These are phyloP conservation scores for Heliconius ismenius DNA, from an alignment of 2,888 invertebrate species.

Conservation along the genomic window DNA sequence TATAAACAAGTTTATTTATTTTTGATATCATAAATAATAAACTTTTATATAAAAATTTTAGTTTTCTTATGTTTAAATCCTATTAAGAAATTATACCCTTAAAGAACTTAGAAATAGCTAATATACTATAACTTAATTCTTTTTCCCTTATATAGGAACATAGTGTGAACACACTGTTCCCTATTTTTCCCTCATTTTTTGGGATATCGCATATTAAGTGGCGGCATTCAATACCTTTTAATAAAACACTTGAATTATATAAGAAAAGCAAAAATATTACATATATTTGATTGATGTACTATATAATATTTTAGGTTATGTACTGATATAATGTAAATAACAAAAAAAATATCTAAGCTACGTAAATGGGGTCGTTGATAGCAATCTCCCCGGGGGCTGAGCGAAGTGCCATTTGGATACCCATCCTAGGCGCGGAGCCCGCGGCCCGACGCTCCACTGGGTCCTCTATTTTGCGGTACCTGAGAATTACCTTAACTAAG, in stretches of 20 bases:
- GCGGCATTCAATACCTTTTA: too few relatives aligned
- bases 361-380: constrained; percentile 63
- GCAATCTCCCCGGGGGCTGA: constrained; percentile 57
- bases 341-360: constrained; percentile 51
- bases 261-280: too few relatives aligned
- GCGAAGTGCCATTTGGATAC: constrained; percentile 70
- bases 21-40: neutral
- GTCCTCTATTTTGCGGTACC: constrained; percentile 63
- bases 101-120: neutral
- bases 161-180: neutral
- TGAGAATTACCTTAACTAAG: constrained; percentile 42
- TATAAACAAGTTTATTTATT: constrained; percentile 5
- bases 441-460: constrained; percentile 55
- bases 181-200: neutral
- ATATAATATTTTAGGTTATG: neutral
- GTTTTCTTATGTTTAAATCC: neutral
- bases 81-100: neutral
- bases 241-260: too few relatives aligned
- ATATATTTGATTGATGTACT: neutral
- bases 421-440: constrained; percentile 67
- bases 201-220: too few relatives aligned
- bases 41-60: neutral
- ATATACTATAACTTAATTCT: neutral
- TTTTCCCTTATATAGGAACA: neutral
- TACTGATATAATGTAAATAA: neutral